Conservation (phyloP, 1,140 invertebrate genomes). For the Oedothorax gibbosus region DNA sequence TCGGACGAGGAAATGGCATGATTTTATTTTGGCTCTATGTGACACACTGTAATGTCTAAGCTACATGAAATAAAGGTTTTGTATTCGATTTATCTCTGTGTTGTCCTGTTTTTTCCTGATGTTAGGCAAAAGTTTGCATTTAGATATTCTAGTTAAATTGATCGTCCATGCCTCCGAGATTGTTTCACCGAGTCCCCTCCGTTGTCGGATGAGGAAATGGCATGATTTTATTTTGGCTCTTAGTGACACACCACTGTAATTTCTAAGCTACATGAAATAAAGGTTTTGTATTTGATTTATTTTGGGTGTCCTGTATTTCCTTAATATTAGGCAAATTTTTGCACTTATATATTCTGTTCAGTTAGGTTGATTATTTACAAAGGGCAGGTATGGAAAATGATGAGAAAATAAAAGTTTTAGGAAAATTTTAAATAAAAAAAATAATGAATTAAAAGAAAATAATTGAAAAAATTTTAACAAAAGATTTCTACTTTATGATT, state of each 20-base stretch:
- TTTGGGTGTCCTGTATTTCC: not conserved
- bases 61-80: not conserved
- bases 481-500: not conserved
- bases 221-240: not conserved
- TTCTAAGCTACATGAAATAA: not conserved
- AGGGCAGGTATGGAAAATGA: too few relatives aligned
- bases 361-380: too few relatives aligned
- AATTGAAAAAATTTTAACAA: too few relatives aligned
- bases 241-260: not conserved
- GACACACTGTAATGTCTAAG: not conserved
- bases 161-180: not conserved
- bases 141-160: not conserved
- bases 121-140: not conserved
- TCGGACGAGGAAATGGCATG: slow-evolving; percentile 6
- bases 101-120: not conserved
- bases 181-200: slow-evolving; percentile 42
- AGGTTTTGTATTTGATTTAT: not conserved
- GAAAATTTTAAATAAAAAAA: not conserved
- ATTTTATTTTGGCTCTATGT: not conserved
- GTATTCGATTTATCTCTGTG: not conserved
- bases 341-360: too few relatives aligned
- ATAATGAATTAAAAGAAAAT: too few relatives aligned
- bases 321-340: too few relatives aligned
- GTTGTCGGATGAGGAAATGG: slow-evolving; percentile 8
- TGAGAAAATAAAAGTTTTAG: too few relatives aligned